phyloP scores from a whole-genome alignment of 1,140 invertebrate genomes.

The Bombus vancouverensis region DNA sequence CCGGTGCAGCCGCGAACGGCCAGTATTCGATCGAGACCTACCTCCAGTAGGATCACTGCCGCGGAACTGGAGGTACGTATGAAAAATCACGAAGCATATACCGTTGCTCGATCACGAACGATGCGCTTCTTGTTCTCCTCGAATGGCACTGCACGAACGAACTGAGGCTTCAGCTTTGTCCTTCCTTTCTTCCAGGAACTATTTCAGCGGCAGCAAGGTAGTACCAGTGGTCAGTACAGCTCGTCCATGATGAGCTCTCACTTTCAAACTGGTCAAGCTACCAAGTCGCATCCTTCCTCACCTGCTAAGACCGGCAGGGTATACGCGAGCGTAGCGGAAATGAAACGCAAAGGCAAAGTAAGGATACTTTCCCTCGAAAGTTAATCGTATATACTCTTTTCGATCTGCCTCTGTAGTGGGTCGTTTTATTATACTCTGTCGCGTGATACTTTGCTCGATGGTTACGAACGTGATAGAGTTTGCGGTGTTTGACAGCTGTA shows the following conservation, averaged over 20 bases:
- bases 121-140: slow-evolving; percentile 59
- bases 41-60: slow-evolving; percentile 93
- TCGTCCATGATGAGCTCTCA: slow-evolving; percentile 88
- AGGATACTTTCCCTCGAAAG: slow-evolving; percentile 64
- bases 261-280: slow-evolving; percentile 86
- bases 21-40: slow-evolving; percentile 93
- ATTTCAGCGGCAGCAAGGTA: slow-evolving; percentile 90
- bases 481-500: neutral
- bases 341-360: slow-evolving; percentile 93
- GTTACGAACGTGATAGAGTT: neutral
- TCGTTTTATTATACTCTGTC: neutral
- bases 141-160: slow-evolving; percentile 66
- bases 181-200: slow-evolving; percentile 86
- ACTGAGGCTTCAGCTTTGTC: slow-evolving; percentile 70
- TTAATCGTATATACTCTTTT: slow-evolving; percentile 34
- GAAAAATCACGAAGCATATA: neutral
- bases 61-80: slow-evolving; percentile 89
- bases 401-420: slow-evolving; percentile 17
- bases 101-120: slow-evolving; percentile 50
- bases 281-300: slow-evolving; percentile 86
- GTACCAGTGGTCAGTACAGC: slow-evolving; percentile 77
- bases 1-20: slow-evolving; percentile 90
- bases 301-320: slow-evolving; percentile 88
- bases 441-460: neutral
- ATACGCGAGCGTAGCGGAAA: slow-evolving; percentile 96